A percentile compares a stretch with the other conserved stretches of the same genome.
phyloP scores from a whole-genome alignment of 2,888 invertebrate genomes.

The Germaria angustata region DNA sequence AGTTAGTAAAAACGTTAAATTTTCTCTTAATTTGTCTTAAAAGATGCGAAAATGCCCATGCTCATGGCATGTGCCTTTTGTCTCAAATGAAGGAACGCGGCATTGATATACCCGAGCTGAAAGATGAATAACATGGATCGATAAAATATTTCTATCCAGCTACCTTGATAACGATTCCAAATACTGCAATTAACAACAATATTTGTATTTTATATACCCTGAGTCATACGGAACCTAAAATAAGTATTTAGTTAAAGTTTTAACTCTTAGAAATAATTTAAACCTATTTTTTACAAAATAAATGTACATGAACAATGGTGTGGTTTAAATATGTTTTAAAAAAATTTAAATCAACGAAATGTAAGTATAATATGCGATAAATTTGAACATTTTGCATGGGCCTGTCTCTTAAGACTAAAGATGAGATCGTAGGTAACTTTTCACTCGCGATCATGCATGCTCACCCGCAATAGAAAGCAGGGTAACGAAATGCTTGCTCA shows the following conservation, averaged over 20 bases:
- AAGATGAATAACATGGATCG: slow-evolving; percentile 63
- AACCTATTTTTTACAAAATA: slow-evolving; percentile 58
- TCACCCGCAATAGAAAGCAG: too few species aligned
- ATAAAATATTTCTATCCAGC: not conserved
- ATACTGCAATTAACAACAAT: slow-evolving; percentile 37
- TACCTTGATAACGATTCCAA: slow-evolving; percentile 44
- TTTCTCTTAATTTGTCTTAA: not conserved
- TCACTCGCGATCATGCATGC: too few species aligned
- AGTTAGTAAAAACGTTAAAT: not conserved
- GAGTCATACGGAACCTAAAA: slow-evolving; percentile 39
- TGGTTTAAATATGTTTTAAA: too few species aligned
- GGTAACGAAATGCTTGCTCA: too few species aligned
- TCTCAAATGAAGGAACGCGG: slow-evolving; percentile 67
- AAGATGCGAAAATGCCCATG: slow-evolving; percentile 73
- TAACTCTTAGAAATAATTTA: not conserved
- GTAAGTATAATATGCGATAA: too few species aligned
- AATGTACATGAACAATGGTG: slow-evolving; percentile 59
- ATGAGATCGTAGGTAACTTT: too few species aligned
- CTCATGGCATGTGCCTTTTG: slow-evolving; percentile 72
- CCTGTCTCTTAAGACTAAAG: too few species aligned
- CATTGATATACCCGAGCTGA: slow-evolving; percentile 71
- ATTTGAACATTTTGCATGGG: too few species aligned
- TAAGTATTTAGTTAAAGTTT: not conserved
- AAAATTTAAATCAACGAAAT: too few species aligned
- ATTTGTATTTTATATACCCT: not conserved